Conservation (phyloP, 2,888 invertebrate genomes). For the Cordilura impudica region DNA sequence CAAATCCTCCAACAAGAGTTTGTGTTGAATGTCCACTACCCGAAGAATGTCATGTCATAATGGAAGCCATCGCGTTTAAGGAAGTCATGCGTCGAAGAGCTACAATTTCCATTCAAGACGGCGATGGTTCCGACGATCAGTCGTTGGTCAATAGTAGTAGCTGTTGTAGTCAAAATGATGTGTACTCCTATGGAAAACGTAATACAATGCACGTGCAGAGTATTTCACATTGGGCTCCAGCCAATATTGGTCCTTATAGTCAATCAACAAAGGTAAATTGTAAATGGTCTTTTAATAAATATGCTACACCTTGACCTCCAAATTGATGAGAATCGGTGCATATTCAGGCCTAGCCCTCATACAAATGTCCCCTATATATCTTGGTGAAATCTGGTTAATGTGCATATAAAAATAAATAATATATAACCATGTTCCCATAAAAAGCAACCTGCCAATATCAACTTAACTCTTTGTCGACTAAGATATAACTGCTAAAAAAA, state of each 20-base stretch:
- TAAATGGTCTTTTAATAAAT: neutral
- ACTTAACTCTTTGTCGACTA: too few species aligned
- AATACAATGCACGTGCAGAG: slow-evolving; percentile 96
- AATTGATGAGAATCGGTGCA: too few species aligned
- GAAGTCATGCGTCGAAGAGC: slow-evolving; percentile 70
- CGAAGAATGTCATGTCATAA: slow-evolving; percentile 84
- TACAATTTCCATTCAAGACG: slow-evolving; percentile 62
- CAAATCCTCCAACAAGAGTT: slow-evolving; percentile 91
- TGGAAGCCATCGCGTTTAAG: slow-evolving; percentile 86
- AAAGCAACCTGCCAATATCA: too few species aligned
- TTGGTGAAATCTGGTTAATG: neutral
- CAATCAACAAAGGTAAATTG: slow-evolving; percentile 88
- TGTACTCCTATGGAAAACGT: slow-evolving; percentile 79
- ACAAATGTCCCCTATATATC: too few species aligned
- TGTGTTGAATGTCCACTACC: slow-evolving; percentile 90
- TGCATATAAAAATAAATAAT: neutral
- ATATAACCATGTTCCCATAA: too few species aligned
- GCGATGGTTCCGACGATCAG: slow-evolving; percentile 50
- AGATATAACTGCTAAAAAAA: too few species aligned
- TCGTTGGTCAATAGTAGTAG: slow-evolving; percentile 26
- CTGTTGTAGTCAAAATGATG: slow-evolving; percentile 31
- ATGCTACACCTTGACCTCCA: too few species aligned
- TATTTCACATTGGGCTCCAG: slow-evolving; percentile 98
- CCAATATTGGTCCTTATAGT: slow-evolving; percentile 97
- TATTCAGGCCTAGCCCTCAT: too few species aligned